Evolutionary conservation across 2,888 invertebrate genomes (phyloP).

Genomic region (Spodoptera littoralis): DNA sequence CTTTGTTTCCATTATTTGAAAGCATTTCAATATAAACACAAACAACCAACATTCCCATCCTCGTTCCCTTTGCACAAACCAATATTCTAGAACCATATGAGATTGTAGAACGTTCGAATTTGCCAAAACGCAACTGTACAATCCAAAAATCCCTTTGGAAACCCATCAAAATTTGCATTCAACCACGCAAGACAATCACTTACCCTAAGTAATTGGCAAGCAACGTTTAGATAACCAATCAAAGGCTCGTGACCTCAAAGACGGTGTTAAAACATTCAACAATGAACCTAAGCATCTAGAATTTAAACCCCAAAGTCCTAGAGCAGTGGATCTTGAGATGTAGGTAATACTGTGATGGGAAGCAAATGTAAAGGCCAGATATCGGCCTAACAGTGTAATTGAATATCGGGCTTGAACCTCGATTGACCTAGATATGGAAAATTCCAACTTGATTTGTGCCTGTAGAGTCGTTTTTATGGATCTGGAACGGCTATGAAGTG

Average conservation of each 20-base stretch:
- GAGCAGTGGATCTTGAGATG: conserved; percentile 57
- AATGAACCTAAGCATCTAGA: conserved; percentile 45
- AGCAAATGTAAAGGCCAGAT: conserved; percentile 73
- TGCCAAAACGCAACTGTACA: conserved; percentile 36
- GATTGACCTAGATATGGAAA: conserved; percentile 66
- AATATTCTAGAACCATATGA: conserved; percentile 26
- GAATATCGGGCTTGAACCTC: conserved; percentile 72
- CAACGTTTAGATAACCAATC: conserved; percentile 82
- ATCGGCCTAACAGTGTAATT: conserved; percentile 79
- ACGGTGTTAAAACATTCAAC: conserved; percentile 40
- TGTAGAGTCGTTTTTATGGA: conserved; percentile 45
- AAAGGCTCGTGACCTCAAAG: conserved; percentile 75
- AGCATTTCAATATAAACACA: conserved; percentile 44
- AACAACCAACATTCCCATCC: conserved; percentile 24
- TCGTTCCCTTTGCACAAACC: conserved; percentile 31
- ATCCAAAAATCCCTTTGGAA: conserved; percentile 47
- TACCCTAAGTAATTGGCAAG: conserved; percentile 85
- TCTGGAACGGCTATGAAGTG: conserved; percentile 33
- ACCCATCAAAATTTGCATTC: conserved; percentile 64
- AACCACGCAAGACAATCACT: conserved; percentile 81
- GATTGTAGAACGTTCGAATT: conserved; percentile 25
- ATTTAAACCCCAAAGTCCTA: conserved; percentile 51
- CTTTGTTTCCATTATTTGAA: conserved; percentile 41
- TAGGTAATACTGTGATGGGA: conserved; percentile 78
- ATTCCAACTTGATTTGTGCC: conserved; percentile 63